Conservation (phyloP, 2,113 vertebrate species). For the Ceyx margarethae region DNA sequence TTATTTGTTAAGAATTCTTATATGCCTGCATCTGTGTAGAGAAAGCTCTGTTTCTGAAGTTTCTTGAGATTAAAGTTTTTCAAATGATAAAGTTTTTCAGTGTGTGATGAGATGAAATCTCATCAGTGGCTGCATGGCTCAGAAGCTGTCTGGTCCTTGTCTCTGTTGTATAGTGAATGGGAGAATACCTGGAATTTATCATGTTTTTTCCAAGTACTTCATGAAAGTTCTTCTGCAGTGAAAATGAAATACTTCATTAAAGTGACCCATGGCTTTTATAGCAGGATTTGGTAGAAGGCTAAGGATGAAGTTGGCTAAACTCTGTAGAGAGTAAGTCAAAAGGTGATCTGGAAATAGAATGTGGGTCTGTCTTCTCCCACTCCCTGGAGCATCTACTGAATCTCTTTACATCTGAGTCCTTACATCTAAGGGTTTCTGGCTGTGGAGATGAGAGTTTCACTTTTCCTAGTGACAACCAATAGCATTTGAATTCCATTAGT, state of each 20-base stretch:
- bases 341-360: background rate
- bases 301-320: background rate
- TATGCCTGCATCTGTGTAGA: background rate
- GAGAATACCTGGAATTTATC: background rate
- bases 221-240: background rate
- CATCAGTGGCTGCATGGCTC: background rate
- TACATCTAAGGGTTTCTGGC: background rate
- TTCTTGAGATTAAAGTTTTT: background rate
- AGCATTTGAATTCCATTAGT: slow-evolving; percentile 51
- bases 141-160: background rate
- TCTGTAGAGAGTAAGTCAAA: background rate
- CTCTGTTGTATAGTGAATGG: background rate
- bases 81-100: no score
- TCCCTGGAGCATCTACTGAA: background rate
- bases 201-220: background rate
- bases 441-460: background rate
- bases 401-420: background rate
- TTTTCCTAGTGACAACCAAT: slow-evolving; percentile 62
- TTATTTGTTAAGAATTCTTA: background rate
- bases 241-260: background rate
- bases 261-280: background rate
- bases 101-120: background rate
- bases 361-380: background rate
- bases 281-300: background rate
- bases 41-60: background rate